These are phyloP conservation scores for Acheta domesticus DNA, from an alignment of 2,888 invertebrate species.

Conservation along the genomic window DNA sequence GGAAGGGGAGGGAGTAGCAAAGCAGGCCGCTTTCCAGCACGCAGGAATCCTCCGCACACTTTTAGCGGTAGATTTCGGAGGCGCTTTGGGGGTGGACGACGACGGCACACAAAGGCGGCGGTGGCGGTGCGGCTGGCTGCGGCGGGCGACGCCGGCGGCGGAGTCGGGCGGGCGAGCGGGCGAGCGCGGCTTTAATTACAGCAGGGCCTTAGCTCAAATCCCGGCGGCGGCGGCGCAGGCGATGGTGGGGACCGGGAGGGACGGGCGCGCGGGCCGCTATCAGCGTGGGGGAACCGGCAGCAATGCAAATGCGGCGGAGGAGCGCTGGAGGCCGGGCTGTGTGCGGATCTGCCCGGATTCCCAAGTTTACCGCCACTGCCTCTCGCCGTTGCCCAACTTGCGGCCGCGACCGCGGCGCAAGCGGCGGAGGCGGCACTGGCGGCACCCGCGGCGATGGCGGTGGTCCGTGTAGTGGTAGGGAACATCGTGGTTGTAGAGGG, in stretches of 20 bases:
- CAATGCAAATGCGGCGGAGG: neutral
- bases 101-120: too few relatives aligned
- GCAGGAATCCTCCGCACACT: too few relatives aligned
- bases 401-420: neutral
- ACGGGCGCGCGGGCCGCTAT: neutral
- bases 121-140: too few relatives aligned
- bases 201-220: conserved; percentile 5
- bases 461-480: neutral
- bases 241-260: neutral
- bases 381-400: neutral
- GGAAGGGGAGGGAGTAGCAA: too few relatives aligned
- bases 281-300: neutral
- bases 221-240: neutral
- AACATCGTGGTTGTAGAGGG: neutral
- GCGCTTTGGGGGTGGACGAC: too few relatives aligned
- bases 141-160: too few relatives aligned
- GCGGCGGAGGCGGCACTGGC: neutral
- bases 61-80: too few relatives aligned
- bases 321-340: conserved; percentile 5
- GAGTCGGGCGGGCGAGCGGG: too few relatives aligned
- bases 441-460: neutral
- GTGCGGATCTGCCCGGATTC: conserved; percentile 3
- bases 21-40: too few relatives aligned
- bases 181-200: neutral
- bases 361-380: neutral